These are phyloP conservation scores for pig (Sus scrofa) DNA, from an alignment of 2,113 vertebrate species.

Conservation along the genomic window T2T-Sscrofa CM001155.3:5506501-5507000, in stretches of 20 bases:
- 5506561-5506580: neutral
- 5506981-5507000: too few species aligned
- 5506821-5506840: too few species aligned
- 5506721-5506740: rapidly evolving
- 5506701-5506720: rapidly evolving
- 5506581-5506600: rapidly evolving
- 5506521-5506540: too few species aligned
- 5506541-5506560: too few species aligned
- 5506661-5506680: rapidly evolving
- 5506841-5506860: too few species aligned
- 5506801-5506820: neutral
- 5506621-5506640: neutral
- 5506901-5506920: too few species aligned
- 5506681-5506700: rapidly evolving
- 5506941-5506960: too few species aligned
- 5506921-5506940: too few species aligned
- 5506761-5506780: rapidly evolving
- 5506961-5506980: too few species aligned
- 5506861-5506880: too few species aligned
- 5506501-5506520: too few species aligned
- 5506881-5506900: too few species aligned
- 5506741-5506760: rapidly evolving
- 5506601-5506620: rapidly evolving
- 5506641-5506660: rapidly evolving
- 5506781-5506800: rapidly evolving